These are phyloP conservation scores for Cnemophilus loriae DNA, from an alignment of 2,113 vertebrate species.

Conservation along the genomic window DNA sequence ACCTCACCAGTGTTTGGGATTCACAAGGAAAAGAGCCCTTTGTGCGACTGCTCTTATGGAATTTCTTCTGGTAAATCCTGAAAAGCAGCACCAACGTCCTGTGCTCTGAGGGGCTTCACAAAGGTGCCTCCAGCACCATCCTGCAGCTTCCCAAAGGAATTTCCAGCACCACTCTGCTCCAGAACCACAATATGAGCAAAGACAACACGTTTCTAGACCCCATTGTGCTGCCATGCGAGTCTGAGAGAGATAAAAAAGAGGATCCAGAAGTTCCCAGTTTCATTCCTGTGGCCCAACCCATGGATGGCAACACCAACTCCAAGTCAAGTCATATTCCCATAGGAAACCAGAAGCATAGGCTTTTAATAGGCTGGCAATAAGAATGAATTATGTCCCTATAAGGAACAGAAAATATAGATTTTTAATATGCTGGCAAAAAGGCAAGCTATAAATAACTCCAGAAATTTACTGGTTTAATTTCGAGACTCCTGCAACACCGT, in stretches of 20 bases:
- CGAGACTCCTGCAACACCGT: neutral
- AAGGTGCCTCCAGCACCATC: neutral
- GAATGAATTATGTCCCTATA: neutral
- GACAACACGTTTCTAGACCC: neutral
- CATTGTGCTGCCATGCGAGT: rapidly evolving
- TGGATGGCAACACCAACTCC: neutral
- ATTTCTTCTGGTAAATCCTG: neutral
- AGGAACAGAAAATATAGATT: neutral
- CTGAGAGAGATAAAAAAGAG: rapidly evolving
- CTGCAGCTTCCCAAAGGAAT: neutral
- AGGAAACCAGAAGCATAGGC: neutral
- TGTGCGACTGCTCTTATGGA: neutral
- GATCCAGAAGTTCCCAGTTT: neutral
- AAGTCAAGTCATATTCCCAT: neutral
- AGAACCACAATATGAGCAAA: neutral
- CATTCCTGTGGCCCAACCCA: neutral
- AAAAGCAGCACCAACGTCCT: neutral
- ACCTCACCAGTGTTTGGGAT: neutral
- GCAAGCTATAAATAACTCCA: neutral
- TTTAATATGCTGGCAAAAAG: neutral
- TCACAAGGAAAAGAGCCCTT: neutral
- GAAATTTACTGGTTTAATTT: neutral
- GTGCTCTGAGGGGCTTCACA: neutral
- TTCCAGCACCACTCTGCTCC: neutral
- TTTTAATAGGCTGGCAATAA: neutral